A percentile compares a stretch with the other conserved stretches of the same genome.
phyloP scores from a whole-genome alignment of 2,113 vertebrate genomes.

The Columba janthina region DNA sequence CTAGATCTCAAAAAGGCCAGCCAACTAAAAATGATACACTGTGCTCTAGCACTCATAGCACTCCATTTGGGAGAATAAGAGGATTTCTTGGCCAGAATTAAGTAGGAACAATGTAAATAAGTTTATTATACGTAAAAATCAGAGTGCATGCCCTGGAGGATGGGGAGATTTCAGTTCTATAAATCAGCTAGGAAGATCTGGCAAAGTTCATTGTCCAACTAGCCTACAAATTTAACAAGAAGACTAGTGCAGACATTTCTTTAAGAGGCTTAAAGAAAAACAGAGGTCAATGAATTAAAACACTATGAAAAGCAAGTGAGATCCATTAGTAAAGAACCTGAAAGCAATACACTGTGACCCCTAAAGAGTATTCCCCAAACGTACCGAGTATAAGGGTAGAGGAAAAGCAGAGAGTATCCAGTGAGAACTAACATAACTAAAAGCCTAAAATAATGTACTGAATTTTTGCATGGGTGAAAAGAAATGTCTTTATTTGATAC shows the following conservation, averaged over 20 bases:
- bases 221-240: conserved; percentile 40
- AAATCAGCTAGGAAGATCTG: conserved; percentile 55
- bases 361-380: neutral
- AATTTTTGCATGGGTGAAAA: neutral
- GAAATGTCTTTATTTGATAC: neutral
- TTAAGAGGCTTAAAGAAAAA: conserved; percentile 33
- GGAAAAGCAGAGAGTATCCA: conserved; percentile 9
- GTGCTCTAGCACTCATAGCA: conserved; percentile 2
- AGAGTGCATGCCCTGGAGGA: neutral
- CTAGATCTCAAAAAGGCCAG: conserved; percentile 35
- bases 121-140: conserved; percentile 10
- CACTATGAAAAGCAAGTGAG: conserved; percentile 12
- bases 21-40: conserved; percentile 4
- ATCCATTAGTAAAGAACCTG: conserved; percentile 25
- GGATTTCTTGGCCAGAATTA: conserved; percentile 22
- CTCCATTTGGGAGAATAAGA: conserved; percentile 38
- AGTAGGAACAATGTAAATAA: conserved; percentile 49
- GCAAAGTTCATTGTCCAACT: conserved; percentile 44
- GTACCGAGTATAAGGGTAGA: neutral
- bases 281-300: conserved; percentile 14
- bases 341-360: neutral
- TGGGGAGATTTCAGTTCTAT: conserved; percentile 29
- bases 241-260: neutral
- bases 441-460: neutral
- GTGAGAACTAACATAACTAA: conserved; percentile 4